These are phyloP conservation scores for Pectinophora gossypiella DNA, from an alignment of 1,140 invertebrate species.

Conservation along the genomic window DNA sequence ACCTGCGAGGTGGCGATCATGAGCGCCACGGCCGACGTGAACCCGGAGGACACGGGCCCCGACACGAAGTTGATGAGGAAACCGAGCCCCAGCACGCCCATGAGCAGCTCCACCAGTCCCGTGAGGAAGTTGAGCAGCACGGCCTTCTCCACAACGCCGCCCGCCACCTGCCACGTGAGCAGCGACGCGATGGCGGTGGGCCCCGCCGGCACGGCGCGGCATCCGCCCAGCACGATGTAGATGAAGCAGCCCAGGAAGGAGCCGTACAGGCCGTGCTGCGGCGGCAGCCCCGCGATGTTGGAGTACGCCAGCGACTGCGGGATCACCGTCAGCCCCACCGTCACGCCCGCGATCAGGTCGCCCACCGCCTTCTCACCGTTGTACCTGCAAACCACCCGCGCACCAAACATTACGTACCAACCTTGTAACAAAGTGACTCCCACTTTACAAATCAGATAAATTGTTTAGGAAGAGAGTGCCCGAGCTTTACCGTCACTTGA, in stretches of 20 bases:
- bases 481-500: too few species aligned
- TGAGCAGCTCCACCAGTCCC: slow-evolving; percentile 87
- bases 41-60: slow-evolving; percentile 93
- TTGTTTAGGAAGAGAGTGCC: too few species aligned
- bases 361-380: slow-evolving; percentile 80
- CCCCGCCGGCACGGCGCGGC: slow-evolving; percentile 92
- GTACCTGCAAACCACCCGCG: slow-evolving; percentile 77
- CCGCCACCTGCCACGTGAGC: slow-evolving; percentile 85
- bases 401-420: too few species aligned
- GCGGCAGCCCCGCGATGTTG: slow-evolving; percentile 86
- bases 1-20: slow-evolving; percentile 93
- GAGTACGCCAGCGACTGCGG: slow-evolving; percentile 90
- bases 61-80: slow-evolving; percentile 96
- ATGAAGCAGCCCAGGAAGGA: slow-evolving; percentile 94
- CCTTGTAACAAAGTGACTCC: too few species aligned
- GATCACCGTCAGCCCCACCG: slow-evolving; percentile 90
- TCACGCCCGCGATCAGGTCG: slow-evolving; percentile 89
- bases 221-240: slow-evolving; percentile 93
- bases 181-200: slow-evolving; percentile 90
- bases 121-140: slow-evolving; percentile 87
- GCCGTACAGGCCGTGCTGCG: slow-evolving; percentile 92
- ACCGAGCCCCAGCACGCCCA: slow-evolving; percentile 92
- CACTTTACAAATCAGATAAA: too few species aligned
- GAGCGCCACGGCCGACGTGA: slow-evolving; percentile 94
- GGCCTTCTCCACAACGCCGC: slow-evolving; percentile 84